Percentiles rank a stretch among this genome's conserved stretches.
Conservation (phyloP, 2,888 invertebrate genomes). For the Eutolmus rufibarbis region DNA sequence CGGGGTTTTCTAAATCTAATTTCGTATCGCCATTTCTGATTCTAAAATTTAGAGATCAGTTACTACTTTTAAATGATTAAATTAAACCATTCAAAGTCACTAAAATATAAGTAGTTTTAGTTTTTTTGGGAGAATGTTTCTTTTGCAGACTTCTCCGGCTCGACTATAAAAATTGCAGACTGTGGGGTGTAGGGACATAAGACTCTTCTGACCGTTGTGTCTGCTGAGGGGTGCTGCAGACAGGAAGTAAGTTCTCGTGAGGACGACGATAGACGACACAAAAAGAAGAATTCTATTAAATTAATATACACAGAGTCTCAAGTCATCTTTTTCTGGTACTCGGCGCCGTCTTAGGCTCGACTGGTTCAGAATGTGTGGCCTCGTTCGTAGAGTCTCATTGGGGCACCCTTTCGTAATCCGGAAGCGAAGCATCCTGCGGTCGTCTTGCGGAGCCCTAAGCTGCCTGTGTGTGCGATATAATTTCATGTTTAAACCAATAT, state of each 20-base stretch:
- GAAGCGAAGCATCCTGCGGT: background rate
- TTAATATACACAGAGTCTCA: conserved; percentile 18
- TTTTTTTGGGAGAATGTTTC: background rate
- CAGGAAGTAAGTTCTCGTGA: conserved; percentile 11
- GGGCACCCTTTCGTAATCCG: background rate
- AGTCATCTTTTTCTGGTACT: background rate
- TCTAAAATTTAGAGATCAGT: too few species aligned
- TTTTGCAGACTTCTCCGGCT: background rate
- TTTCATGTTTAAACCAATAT: conserved; percentile 20
- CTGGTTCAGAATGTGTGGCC: background rate
- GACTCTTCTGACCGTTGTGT: background rate
- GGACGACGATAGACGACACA: background rate
- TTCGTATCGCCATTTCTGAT: too few species aligned
- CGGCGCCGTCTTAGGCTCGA: background rate
- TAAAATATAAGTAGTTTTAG: background rate
- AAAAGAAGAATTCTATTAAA: conserved; percentile 27
- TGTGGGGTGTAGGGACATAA: background rate
- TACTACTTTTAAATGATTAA: too few species aligned
- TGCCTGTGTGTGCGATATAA: background rate
- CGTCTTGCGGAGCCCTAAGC: background rate
- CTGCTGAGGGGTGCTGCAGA: background rate
- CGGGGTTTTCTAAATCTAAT: too few species aligned
- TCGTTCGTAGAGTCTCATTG: background rate
- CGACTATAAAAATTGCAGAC: background rate
- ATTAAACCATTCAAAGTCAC: too few species aligned